Evolutionary conservation across 1,140 invertebrate genomes (phyloP), one percentile per base, ranked within the genome.

Genomic region (Drosophila dunni): DNA sequence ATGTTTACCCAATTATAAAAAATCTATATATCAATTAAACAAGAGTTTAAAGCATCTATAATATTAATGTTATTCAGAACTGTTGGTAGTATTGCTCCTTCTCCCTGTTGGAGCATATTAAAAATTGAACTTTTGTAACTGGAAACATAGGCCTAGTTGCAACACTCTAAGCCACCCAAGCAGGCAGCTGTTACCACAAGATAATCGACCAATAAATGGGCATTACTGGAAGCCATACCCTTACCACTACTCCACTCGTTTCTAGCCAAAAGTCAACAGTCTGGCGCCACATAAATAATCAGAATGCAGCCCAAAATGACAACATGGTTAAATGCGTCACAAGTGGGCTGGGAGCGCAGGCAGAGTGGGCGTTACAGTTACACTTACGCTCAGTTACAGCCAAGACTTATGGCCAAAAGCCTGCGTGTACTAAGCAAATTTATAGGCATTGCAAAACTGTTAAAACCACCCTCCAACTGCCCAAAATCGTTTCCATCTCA

Each of bases 221-320:
- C 44, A 40, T 3, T 33, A 0, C 9, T 36, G 0, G 33, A 36
- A 4, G 11, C 36, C 8, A 8, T n/a, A 36, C 36, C 5, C 46
- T 33, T 15, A 40, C 15, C 48, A 20, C 9, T 11, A 20, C n/a
- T 20, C 11, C 45, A 40, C 24, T 63, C 10, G 40, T 11, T 57
- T 68, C 20, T n/a, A 48, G 17, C 36, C 48, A 48, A 42, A 77
- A 68, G 40, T 17, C 72, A 81, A 85, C 78, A 78, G 69, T 51
- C 79, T 85, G 81, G 81, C 81, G 82, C 82, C 81, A 86, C 81
- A 85, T 85, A 86, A 85, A 85, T 85, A 85, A 85, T 24, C 65
- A 45, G 44, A 74, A 75, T 86, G 82, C 81, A 85, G 73, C 75
- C 38, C 50, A 72, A 81, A 81, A 86, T 86, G 81, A 75, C 81